Conservation (phyloP, 2,888 invertebrate genomes). For the Itoplectis maculator region DNA sequence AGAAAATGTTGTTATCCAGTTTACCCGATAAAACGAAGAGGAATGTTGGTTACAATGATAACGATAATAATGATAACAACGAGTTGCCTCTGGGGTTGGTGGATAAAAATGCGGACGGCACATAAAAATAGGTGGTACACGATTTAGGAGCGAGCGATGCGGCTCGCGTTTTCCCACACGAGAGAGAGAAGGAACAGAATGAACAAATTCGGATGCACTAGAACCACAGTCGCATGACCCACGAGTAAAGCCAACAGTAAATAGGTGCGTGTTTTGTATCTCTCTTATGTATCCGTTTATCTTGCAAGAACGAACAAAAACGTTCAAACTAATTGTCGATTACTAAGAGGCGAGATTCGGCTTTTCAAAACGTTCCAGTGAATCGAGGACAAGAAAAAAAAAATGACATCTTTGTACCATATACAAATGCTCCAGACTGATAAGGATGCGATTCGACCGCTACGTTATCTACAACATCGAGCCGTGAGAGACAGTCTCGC, state of each 20-base stretch:
- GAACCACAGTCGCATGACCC: constrained; percentile 77
- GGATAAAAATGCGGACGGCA: constrained; percentile 7
- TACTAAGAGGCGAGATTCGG: constrained; percentile 37
- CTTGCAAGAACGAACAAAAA: constrained; percentile 16
- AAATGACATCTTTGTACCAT: neutral
- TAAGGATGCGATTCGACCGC: constrained; percentile 1
- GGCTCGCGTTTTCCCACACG: constrained; percentile 24
- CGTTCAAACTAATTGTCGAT: constrained; percentile 40
- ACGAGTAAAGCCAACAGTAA: constrained; percentile 79
- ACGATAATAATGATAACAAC: constrained; percentile 19
- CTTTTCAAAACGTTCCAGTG: constrained; percentile 14
- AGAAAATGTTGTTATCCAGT: neutral
- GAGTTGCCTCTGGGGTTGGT: constrained; percentile 26
- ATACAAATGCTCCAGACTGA: constrained; percentile 23
- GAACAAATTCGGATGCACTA: constrained; percentile 74
- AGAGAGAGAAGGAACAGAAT: constrained; percentile 21
- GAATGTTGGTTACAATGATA: neutral
- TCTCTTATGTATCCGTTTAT: constrained; percentile 43
- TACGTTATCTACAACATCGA: too few species aligned
- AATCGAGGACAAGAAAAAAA: constrained; percentile 18
- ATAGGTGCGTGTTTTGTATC: constrained; percentile 70
- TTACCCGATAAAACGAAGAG: constrained; percentile 11
- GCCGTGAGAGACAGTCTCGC: too few species aligned
- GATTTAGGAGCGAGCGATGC: neutral
- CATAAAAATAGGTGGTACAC: neutral